Base-by-base conservation (phyloP, 2,113 vertebrate species). In the Ailuropoda melanoleuca region DNA sequence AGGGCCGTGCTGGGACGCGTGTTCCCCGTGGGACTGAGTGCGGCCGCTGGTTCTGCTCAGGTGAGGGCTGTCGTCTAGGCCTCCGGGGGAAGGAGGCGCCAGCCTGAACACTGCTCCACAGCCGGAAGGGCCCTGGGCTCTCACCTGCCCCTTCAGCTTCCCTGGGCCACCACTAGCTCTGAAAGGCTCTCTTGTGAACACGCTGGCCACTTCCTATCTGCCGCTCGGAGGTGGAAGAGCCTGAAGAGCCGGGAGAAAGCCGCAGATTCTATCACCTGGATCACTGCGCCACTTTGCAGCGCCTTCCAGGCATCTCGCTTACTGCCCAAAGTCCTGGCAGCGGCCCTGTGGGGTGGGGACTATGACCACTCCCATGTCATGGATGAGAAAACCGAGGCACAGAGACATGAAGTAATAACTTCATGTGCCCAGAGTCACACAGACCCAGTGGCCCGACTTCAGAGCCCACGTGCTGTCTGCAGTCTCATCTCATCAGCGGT, bases 81-180 rank as follows among this genome's bases (percentile, higher is more conserved):
- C 1, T 0, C 15, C 0, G 1, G 23, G 15, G 60, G 2, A 3
- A n/a, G 43, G n/a, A 53, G 53, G 26, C 1, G 50, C n/a, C 72
- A 11, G 11, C 17, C 14, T 1, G 37, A 7, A 8, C 13, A 37
- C 1, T 1, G 0, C 46, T 21, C 50, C 62, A 48, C 2, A 0
- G 24, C 1, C 3, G 0, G 10, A 66, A 66, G 50, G 93, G 62
- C 55, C 8, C 4, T 6, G 0, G 5, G n/a, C 19, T 18, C 24
- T 48, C 50, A 3, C 4, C 17, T 0, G n/a, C 18, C 56, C 39
- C 48, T 39, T 15, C 11, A 18, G 75, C 50, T 53, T 39, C 34
- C 70, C 17, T 2, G 81, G 91, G 26, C n/a, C 3, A 1, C 55
- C 17, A 4, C 26, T 26, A 0, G 9, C 72, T 53, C 55, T 17